These are phyloP conservation scores for Lottia scabra DNA, from an alignment of 2,888 invertebrate genomes.

Conservation along the genomic window DNA sequence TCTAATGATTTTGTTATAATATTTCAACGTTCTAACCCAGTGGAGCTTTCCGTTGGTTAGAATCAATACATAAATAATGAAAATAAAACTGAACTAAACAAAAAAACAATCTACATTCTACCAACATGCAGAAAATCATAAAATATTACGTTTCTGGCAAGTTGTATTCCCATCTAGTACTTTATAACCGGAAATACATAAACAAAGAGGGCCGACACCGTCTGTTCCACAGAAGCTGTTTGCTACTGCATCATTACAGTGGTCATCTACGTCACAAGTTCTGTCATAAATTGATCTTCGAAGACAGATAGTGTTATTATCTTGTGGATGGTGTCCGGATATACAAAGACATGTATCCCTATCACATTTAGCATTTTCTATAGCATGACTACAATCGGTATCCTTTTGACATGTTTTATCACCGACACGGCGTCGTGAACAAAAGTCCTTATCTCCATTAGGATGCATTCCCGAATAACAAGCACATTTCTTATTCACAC, in stretches of 20 bases:
- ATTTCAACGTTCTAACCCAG: too few relatives aligned
- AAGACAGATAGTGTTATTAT: slow-evolving; percentile 21
- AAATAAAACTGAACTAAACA: too few relatives aligned
- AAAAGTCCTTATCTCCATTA: slow-evolving; percentile 14
- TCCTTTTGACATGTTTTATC: slow-evolving; percentile 23
- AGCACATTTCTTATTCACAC: slow-evolving; percentile 6
- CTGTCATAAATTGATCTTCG: slow-evolving; percentile 24
- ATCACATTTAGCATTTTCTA: slow-evolving; percentile 21
- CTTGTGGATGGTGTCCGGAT: slow-evolving; percentile 12
- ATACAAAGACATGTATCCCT: slow-evolving; percentile 14
- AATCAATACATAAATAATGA: too few relatives aligned
- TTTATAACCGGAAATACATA: slow-evolving; percentile 27
- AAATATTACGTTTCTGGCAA: slow-evolving; percentile 16
- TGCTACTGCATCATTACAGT: slow-evolving; percentile 25
- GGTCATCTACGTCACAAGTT: slow-evolving; percentile 22
- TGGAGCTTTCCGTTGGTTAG: too few relatives aligned
- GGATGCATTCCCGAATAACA: slow-evolving; percentile 18
- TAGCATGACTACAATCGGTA: slow-evolving; percentile 24
- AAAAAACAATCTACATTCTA: too few relatives aligned
- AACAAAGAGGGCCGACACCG: slow-evolving; percentile 15
- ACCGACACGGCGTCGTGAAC: slow-evolving; percentile 22
- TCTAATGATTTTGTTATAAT: too few relatives aligned
- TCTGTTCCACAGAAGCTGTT: slow-evolving; percentile 23
- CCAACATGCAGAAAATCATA: too few relatives aligned
- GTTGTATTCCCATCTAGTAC: not conserved